Evolutionary conservation across 1,140 invertebrate species (phyloP).

Genomic region (Mycetomoellerius zeteki): DNA sequence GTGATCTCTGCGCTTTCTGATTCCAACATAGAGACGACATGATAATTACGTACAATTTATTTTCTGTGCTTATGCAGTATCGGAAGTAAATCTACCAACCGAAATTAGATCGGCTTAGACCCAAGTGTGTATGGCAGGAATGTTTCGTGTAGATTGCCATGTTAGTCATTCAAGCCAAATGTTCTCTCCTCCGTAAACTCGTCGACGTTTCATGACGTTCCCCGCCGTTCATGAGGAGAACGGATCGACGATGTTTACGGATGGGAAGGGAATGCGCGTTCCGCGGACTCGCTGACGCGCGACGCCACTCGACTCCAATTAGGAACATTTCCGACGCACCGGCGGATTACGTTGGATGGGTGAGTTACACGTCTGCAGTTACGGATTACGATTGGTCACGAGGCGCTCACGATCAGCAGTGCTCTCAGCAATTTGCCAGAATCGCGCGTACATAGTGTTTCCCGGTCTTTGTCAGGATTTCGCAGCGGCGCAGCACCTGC

Average conservation of each 20-base stretch:
- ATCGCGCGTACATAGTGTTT: conserved; percentile 42
- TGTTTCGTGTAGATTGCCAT: not conserved
- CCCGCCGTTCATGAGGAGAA: conserved; percentile 13
- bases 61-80: not conserved
- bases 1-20: not conserved
- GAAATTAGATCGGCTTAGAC: not conserved
- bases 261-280: not conserved
- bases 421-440: conserved; percentile 21
- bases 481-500: conserved; percentile 43
- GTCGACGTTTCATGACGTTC: not conserved
- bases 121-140: not conserved
- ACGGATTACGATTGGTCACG: conserved; percentile 32
- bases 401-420: not conserved
- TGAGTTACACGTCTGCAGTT: not conserved
- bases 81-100: not conserved
- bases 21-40: no score
- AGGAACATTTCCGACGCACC: conserved; percentile 16
- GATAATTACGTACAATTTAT: conserved; percentile 4
- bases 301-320: conserved; percentile 26
- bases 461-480: conserved; percentile 21
- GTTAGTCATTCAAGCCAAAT: conserved; percentile 46
- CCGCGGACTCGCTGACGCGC: conserved; percentile 13
- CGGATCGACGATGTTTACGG: not conserved
- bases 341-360: not conserved
- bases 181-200: conserved; percentile 10